phyloP scores from a whole-genome alignment of 2,888 invertebrate species.

The Phengaris arion region DNA sequence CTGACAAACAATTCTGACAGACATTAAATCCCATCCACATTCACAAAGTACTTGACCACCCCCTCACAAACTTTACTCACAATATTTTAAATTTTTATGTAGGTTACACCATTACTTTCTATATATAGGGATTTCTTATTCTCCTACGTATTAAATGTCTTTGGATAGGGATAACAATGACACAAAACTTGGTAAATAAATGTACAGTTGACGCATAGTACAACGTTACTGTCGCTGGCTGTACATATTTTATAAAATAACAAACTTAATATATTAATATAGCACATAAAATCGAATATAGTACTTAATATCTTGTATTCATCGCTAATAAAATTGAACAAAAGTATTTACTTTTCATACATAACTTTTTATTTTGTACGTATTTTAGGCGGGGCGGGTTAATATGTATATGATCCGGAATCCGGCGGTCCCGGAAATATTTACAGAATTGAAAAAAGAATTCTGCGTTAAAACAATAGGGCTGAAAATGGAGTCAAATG shows the following conservation, averaged over 20 bases:
- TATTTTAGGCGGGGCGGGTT: too few species aligned
- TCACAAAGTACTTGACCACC: neutral
- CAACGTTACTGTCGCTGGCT: conserved; percentile 34
- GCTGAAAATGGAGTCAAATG: too few species aligned
- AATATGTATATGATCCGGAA: neutral
- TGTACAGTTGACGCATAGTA: conserved; percentile 29
- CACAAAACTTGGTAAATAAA: conserved; percentile 11
- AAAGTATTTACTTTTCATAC: conserved; percentile 28
- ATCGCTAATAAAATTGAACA: conserved; percentile 37
- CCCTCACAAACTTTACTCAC: too few species aligned
- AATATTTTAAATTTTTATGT: conserved; percentile 49
- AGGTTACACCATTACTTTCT: conserved; percentile 48
- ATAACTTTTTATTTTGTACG: neutral
- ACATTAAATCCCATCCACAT: neutral
- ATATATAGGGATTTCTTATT: conserved; percentile 40
- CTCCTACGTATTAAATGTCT: conserved; percentile 38
- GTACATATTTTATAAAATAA: conserved; percentile 37
- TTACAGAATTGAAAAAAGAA: too few species aligned
- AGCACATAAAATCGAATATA: conserved; percentile 23
- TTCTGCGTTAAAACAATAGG: too few species aligned
- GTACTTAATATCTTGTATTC: neutral
- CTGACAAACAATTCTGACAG: neutral
- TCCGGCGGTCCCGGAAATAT: too few species aligned
- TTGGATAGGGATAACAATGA: conserved; percentile 40
- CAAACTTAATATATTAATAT: conserved; percentile 33